Evolutionary conservation across 2,113 vertebrate genomes (phyloP).

Genomic region (Phylloscopus trochilus): DNA sequence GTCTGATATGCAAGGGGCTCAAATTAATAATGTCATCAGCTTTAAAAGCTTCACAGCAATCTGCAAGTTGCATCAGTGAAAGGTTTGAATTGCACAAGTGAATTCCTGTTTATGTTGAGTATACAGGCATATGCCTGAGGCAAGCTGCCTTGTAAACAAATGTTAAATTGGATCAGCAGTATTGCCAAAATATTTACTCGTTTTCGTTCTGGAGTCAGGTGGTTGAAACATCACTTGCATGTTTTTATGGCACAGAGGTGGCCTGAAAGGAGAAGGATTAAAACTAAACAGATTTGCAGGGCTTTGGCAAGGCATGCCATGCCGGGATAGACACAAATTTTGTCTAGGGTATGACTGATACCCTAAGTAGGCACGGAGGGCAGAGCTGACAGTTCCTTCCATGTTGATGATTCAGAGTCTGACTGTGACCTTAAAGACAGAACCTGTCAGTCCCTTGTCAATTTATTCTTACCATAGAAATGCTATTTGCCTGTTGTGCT

Average conservation of each 20-base stretch:
- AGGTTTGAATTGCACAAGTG: background rate
- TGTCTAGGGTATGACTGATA: background rate
- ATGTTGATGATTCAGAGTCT: background rate
- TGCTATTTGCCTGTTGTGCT: background rate
- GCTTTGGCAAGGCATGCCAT: background rate
- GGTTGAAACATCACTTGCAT: background rate
- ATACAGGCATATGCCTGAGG: background rate
- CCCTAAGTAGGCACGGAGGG: background rate
- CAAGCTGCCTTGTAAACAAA: background rate
- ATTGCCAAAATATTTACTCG: background rate
- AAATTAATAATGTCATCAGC: constrained; percentile 22
- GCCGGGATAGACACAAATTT: background rate
- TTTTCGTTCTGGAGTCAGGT: background rate
- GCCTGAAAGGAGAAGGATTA: background rate
- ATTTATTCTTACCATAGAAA: background rate
- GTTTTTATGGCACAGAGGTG: background rate
- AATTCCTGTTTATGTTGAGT: background rate
- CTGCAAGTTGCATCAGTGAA: background rate
- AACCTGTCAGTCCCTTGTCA: background rate
- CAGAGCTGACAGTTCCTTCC: background rate
- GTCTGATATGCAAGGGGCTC: background rate
- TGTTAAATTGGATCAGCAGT: background rate
- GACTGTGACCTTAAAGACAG: background rate
- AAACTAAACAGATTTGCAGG: background rate
- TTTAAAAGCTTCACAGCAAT: constrained; percentile 11